Base-by-base conservation (phyloP, 2,888 invertebrate genomes). In the Harpalus rubripes region DNA sequence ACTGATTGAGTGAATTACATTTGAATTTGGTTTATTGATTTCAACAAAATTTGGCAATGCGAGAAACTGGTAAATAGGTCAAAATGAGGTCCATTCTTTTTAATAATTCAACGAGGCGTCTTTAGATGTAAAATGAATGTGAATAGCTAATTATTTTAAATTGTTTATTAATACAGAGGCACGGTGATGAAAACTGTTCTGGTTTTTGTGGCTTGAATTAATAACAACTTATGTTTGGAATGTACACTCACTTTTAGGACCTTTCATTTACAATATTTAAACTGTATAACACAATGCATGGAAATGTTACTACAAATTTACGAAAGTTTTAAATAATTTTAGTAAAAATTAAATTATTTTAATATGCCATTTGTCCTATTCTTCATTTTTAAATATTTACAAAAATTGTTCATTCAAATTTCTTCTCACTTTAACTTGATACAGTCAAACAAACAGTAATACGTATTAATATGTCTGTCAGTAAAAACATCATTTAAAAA, bases 31-130 rank as follows among this genome's bases (percentile, higher is more conserved):
- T 32, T 32, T 68, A 68, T 68, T 32, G 39, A 68, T 68, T 68
- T 68, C n/a, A 15, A 68, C 32, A 68, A 68, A 63, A 68, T 68
- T 68, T 68, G 39, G n/a, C 39, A 68, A 15, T 68, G n/a, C 68
- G 68, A 68, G 68, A 68, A 68, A 68, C 68, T 68, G 68, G 68
- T 39, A 68, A 68, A 68, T 68, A 68, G 68, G 39, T 68, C 68
- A 68, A 68, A 68, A 39, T 68, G 39, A 68, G 68, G 68, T 68
- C 39, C 32, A 15, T 68, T 15, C 32, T 32, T 68, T 32, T 68
- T 68, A 68, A 68, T 68, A 68, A 68, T 68, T 68, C 39, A 68
- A 32, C 26, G 59, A 59, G 15, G 16, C 16, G 15, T 68, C 68
- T 68, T 68, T 32, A 32, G 22, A 68, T 39, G 26, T 68, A 68